Evolutionary conservation across 2,113 vertebrate genomes (phyloP), one percentile per base, ranked within the genome.

Genomic region (Varanus salvator): DNA sequence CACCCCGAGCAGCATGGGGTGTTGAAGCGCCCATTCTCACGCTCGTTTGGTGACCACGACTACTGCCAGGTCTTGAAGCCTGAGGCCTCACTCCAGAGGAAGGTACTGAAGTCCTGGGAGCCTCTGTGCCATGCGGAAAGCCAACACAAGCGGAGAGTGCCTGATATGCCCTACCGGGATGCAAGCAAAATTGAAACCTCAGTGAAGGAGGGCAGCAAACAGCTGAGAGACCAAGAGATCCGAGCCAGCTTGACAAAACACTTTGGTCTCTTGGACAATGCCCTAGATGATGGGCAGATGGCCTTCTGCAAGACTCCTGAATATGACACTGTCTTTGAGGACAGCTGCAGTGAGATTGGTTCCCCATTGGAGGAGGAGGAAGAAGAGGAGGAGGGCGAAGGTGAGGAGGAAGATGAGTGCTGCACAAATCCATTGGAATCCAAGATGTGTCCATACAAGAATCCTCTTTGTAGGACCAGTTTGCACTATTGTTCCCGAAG

Each of bases 41-140:
- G 97, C 68, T 97, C 96, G 75, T 99, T 99, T 0, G 98, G 99
- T 86, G 99, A 99, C 97, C 99, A 99, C 0, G 99, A 99, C 96
- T 99, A 99, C 97, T 99, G 99, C 96, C 98, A 98, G 95, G 97
- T 98, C 94, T 95, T 97, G 91, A 97, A 96, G 90, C 96, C 97
- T 0, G 97, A 98, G 86, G 92, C 95, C 0, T 0, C 94, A 71
- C 94, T 97, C 86, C 97, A 97, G 92, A 97, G 97, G 93, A 98
- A 98, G 95, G 96, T 97, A 94, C 96, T 98, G 90, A 96, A 95
- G 93, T 97, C 97, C 0, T 97, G 97, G 97, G 96, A 97, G 74
- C 97, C 96, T 25, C 93, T 68, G 0, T 89, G 93, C 87, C 94
- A 91, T 80, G 54, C 81, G 25, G 97, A 97, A 93, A 94, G 3